Evolutionary conservation across 2,797 vertebrate genomes (phyloP).

Genomic region (Euphonia xanthogaster): DNA sequence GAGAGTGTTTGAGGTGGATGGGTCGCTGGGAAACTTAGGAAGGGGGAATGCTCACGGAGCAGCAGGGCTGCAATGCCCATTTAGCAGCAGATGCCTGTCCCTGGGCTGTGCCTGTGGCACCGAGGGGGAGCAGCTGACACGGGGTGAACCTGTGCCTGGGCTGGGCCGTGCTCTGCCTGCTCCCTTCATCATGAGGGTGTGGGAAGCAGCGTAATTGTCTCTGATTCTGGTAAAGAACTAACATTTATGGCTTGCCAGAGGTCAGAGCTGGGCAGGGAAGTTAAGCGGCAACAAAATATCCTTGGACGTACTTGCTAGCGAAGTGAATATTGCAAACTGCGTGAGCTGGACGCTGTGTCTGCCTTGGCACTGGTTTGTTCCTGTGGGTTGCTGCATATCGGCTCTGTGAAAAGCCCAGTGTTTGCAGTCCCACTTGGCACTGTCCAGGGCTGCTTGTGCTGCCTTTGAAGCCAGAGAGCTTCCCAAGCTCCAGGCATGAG

Average conservation of each 20-base stretch:
- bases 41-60: fast-evolving
- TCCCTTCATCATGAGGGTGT: background rate
- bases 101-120: background rate
- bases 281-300: background rate
- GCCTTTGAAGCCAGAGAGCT: background rate
- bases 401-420: background rate
- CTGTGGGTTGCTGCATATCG: background rate
- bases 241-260: background rate
- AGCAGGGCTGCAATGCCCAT: fast-evolving
- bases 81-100: fast-evolving
- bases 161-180: background rate
- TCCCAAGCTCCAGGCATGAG: background rate
- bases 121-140: background rate
- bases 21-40: fast-evolving
- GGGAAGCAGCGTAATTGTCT: background rate
- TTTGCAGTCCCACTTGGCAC: background rate
- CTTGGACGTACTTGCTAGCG: background rate
- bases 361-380: fast-evolving
- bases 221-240: background rate
- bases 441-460: background rate
- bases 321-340: background rate
- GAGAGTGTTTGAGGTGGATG: background rate
- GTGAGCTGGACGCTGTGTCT: background rate
- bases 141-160: background rate
- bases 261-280: background rate